Evolutionary conservation across 1,140 invertebrate species (phyloP), one percentile per base, ranked within the genome.

Genomic region (Brachionus sp.): DNA sequence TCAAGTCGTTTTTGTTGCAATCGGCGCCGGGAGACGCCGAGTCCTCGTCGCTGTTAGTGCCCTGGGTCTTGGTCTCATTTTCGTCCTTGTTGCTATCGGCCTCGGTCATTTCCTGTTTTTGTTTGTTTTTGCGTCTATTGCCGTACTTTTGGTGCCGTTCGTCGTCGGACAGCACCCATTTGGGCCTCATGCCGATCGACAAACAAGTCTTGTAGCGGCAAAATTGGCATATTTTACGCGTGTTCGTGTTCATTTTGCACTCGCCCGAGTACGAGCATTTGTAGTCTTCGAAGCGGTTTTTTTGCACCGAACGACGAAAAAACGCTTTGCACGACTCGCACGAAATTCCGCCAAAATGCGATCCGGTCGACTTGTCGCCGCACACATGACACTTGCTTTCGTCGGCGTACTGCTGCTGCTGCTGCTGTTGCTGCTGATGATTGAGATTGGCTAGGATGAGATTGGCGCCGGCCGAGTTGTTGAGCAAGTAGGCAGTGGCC

Each of bases 161-260:
- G 25, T 66, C 39, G 39, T 82, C 80, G 4, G 80, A 82, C 35
- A 82, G 33, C 13, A 82, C 80, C 80, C 80, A 66, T 25, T 83
- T 83, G 13, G 68, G 57, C 35, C 98, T 95, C 97, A 99, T 99
- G 87, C 97, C 96, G 90, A 98, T 94, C 88, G 95, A 93, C 84
- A 99, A 94, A 90, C 97, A 99, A 89, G 98, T 99, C 90, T 98
- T 97, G 89, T 98, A 99, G 82, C 97, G 92, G 90, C 97, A 99
- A 90, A 96, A 98, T 91, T 98, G 96, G 91, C 97, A 98, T 39
- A 87, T 87, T 29, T 88, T 88, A 37, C 88, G 84, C 42, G 86
- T 87, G 44, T 88, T 87, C 77, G 87, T 88, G 16, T 87, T 88
- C 9, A 89, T 87, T 25, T 83, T 78, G 85, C 88, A 89, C 3